Base-by-base conservation (phyloP, 92 coral and sea anemone genomes). In the Bergia puertoricense region DNA sequence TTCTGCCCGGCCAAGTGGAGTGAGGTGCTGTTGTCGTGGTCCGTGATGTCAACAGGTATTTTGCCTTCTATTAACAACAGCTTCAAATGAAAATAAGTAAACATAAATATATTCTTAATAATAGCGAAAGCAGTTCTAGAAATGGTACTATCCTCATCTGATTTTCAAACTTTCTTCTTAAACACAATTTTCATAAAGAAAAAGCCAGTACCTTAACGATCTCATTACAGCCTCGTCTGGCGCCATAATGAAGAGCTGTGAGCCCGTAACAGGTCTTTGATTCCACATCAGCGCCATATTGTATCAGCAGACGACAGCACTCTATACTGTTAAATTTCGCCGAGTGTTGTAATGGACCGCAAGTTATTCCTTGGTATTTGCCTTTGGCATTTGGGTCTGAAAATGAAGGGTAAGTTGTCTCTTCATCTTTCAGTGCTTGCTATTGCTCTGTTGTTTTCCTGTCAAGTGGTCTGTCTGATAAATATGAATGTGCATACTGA, bases 1-100 rank as follows among this genome's bases (percentile, higher is more conserved):
- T 90, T 93, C 59, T 88, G 96, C 14, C 94, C 95, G 3, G 98
- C 98, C 57, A 91, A 73, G 89, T 95, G 98, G 36, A 95, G 89
- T 15, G 98, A 86, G 39, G 98, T 95, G 51, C 96, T 91, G 80
- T 86, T 93, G 85, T 95, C 98, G 56, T 92, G 88, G 78, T 95
- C 98, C 16, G 80, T 91, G 13, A 84, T 88, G 73, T 95, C 92
- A 42, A 95, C 95, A 7, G 92, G 89, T 76, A 85, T 85, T 48
- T 88, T 76, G 20, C 96, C 98, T 59, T 92, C 98, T 9, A 51
- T 85, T 57, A 95, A 76, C n/a, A 95, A 88, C 81, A 95, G 81
- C 98, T 95, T 57, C 23, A 40, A 56, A 62, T 80, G 36, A 15
- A 51, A 71, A 30, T 15, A 36, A 36, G 15, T 4, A 37, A 75